Base-by-base conservation (phyloP, 2,888 invertebrate genomes). In the Heliconius hortense region DNA sequence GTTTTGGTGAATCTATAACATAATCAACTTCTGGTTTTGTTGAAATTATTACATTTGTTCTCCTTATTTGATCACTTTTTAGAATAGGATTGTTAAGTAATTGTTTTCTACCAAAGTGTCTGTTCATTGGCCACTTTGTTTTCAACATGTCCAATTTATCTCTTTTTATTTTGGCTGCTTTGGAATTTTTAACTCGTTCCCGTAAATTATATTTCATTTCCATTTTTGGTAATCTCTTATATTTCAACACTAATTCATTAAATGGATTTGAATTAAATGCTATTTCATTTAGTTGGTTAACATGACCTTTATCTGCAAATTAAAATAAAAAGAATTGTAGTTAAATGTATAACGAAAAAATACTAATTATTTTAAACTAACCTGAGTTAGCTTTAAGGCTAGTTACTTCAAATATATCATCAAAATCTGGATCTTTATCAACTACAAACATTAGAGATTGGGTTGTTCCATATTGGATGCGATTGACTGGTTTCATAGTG, bases 101-200 rank as follows among this genome's bases (percentile, higher is more conserved):
- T 66, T 79, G 76, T 71, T 80, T 81, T 39, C 78, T 83, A 5
- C 83, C 72, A 35, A 82, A 84, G 62, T 84, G 83, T 73, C 85
- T 87, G 59, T 84, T 86, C 72, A 82, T 74, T 0, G 90, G 90
- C 92, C 92, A 91, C 78, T 89, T 87, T 62, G 88, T 87, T 76
- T 87, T 89, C 0, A 88, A 87, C 13, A 88, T 80, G 64, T 89
- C 89, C 10, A 84, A 77, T 18, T 81, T 83, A 62, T 89, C 88
- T 60, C 79, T 76, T 80, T 85, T 89, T 0, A 84, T 48, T 71
- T 81, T 78, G 18, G 88, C 87, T 43, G 87, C 81, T 76, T 88
- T 91, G 74, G 82, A 86, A 73, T 90, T 87, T 78, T 87, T 92
- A 0, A 91, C 86, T 79, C 90, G 90, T 76, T 93, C 91, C 56